Base-by-base conservation (phyloP, 2,888 invertebrate genomes). In the Clostera curtula region DNA sequence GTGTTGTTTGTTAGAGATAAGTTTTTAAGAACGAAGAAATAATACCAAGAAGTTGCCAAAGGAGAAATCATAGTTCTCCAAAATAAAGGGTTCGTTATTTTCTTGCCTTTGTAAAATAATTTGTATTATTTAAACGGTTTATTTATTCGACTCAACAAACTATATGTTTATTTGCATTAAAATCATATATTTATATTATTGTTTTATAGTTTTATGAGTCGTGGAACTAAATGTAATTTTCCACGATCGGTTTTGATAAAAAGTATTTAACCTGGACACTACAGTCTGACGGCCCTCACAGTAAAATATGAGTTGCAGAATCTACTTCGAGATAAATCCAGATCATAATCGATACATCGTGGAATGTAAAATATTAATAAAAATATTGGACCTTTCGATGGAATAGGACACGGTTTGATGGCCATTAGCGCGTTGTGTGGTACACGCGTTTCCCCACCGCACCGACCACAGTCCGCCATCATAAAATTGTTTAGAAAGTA, bases 361-460 rank as follows among this genome's bases (percentile, higher is more conserved):
- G 48, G 65, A 68, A 65, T 64, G 60, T 58, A 60, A n/a, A n/a
- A n/a, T n/a, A n/a, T n/a, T 61, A 54, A 59, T 61, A 64, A 64
- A 66, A 65, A 64, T 67, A 62, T 66, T 64, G 60, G 62, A 58
- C 53, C 56, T 51, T 56, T 63, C 68, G 71, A 70, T 63, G 49
- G 47, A 61, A 64, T 49, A 56, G 47, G 49, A 42, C 29, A 40
- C 43, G 39, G 32, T 61, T 60, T 56, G 66, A 70, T 68, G 65
- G 64, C 34, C 62, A 55, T 75, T 74, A 73, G 65, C 64, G 54
- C 56, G 60, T 49, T 62, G 68, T 67, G 67, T 62, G 67, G 66
- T 54, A 46, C 37, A 41, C 35, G 43, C 25, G 16, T 20, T 40
- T 50, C 53, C 40, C 45, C 35, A 51, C 57, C 49, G 43, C 49